These are phyloP conservation scores for Oscheius onirici DNA, from an alignment of 2,888 invertebrate genomes.

Conservation along the genomic window DNA sequence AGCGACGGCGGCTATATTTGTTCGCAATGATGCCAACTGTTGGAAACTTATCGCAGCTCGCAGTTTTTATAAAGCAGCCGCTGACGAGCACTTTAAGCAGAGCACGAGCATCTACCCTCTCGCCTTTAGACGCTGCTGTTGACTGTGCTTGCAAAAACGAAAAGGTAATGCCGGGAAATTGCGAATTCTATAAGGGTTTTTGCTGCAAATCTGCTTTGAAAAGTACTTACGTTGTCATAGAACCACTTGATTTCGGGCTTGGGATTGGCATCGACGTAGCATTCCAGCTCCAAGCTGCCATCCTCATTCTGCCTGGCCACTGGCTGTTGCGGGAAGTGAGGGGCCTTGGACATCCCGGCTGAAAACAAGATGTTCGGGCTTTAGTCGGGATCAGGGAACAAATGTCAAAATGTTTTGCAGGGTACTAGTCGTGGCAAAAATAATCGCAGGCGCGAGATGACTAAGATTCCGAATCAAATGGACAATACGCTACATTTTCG, in stretches of 20 bases:
- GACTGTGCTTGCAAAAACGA: too few species aligned
- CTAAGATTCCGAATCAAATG: too few species aligned
- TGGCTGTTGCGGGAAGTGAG: slow-evolving; percentile 72
- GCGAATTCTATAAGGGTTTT: slow-evolving; percentile 17
- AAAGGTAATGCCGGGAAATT: neutral
- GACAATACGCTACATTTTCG: too few species aligned
- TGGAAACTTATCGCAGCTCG: slow-evolving; percentile 20
- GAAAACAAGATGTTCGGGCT: neutral
- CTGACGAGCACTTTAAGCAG: neutral
- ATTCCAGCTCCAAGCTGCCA: slow-evolving; percentile 71
- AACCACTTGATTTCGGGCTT: slow-evolving; percentile 72
- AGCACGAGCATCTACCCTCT: neutral
- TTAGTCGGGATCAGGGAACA: neutral
- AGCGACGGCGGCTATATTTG: slow-evolving; percentile 10
- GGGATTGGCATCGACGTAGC: slow-evolving; percentile 71
- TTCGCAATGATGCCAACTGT: slow-evolving; percentile 27
- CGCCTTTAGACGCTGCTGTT: neutral
- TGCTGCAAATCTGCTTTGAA: neutral
- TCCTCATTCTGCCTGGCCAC: slow-evolving; percentile 72
- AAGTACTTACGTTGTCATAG: slow-evolving; percentile 67
- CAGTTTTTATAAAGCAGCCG: slow-evolving; percentile 11
- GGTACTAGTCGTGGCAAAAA: too few species aligned
- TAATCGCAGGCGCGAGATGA: too few species aligned
- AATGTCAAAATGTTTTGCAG: too few species aligned
- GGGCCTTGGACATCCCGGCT: slow-evolving; percentile 65